These are phyloP conservation scores for Coenonympha glycerion DNA, from an alignment of 2,888 invertebrate genomes.

Conservation along the genomic window DNA sequence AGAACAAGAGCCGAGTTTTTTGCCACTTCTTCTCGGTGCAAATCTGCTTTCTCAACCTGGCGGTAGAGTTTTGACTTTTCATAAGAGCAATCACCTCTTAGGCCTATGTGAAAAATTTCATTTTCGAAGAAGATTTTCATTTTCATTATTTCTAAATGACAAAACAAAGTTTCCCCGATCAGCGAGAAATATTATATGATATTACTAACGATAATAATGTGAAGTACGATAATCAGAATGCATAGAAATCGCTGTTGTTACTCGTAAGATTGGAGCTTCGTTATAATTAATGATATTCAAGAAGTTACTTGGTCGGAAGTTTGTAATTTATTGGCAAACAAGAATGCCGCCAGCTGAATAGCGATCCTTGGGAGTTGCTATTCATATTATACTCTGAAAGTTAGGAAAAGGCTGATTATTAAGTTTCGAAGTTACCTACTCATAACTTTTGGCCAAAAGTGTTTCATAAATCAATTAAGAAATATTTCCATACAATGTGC, in stretches of 20 bases:
- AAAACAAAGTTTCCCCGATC: too few relatives aligned
- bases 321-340: slow-evolving; percentile 52
- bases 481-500: neutral
- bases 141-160: too few relatives aligned
- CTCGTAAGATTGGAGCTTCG: slow-evolving; percentile 41
- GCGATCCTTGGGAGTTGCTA: slow-evolving; percentile 29
- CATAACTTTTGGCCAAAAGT: neutral
- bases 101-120: too few relatives aligned
- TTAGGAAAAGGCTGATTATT: slow-evolving; percentile 7
- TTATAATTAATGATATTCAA: slow-evolving; percentile 54
- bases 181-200: too few relatives aligned
- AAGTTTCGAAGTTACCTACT: slow-evolving; percentile 6
- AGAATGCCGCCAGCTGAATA: slow-evolving; percentile 39
- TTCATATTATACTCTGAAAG: slow-evolving; percentile 7
- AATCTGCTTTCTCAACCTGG: too few relatives aligned
- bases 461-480: neutral
- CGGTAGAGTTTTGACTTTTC: too few relatives aligned
- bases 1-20: too few relatives aligned
- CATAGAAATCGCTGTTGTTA: slow-evolving; percentile 32
- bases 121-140: too few relatives aligned
- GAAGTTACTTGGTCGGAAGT: slow-evolving; percentile 41
- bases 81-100: too few relatives aligned
- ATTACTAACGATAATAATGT: too few relatives aligned
- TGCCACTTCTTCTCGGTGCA: too few relatives aligned
- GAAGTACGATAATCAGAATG: slow-evolving; percentile 19